These are phyloP conservation scores for Entomobrya proxima DNA, from an alignment of 2,888 invertebrate species.

Conservation along the genomic window DNA sequence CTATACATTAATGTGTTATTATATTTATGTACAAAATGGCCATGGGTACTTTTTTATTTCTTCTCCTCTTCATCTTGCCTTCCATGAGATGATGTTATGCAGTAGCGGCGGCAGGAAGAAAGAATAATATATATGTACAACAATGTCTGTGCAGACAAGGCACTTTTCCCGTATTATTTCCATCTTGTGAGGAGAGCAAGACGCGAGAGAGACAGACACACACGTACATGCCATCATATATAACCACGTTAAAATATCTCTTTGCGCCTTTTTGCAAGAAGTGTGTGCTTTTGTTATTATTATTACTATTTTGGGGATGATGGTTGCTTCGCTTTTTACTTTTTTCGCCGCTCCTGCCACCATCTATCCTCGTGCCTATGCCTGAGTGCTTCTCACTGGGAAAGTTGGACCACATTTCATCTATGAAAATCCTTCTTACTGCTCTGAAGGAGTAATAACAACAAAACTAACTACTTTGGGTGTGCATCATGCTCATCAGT, in stretches of 20 bases:
- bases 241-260: conserved; percentile 46
- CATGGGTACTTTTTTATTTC: conserved; percentile 54
- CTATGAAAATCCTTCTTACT: conserved; percentile 35
- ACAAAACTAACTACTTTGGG: not conserved
- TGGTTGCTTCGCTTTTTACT: conserved; percentile 12
- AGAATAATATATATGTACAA: conserved; percentile 17
- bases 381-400: conserved; percentile 47
- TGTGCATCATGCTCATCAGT: not conserved
- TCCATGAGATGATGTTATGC: not conserved
- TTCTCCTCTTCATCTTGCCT: not conserved
- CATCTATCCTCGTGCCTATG: conserved; percentile 57
- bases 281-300: conserved; percentile 2
- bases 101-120: not conserved
- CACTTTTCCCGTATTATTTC: conserved; percentile 29
- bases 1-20: not conserved
- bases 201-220: conserved; percentile 35
- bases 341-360: conserved; percentile 50
- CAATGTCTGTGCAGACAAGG: not conserved
- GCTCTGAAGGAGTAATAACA: no score
- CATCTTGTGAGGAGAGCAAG: not conserved
- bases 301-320: not conserved
- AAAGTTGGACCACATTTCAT: conserved; percentile 56
- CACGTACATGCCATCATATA: conserved; percentile 40
- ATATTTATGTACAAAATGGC: conserved; percentile 22
- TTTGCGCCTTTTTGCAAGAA: not conserved